A percentile compares a stretch with the other conserved stretches of the same genome.
These are phyloP conservation scores for Amiota mariae DNA, from an alignment of 2,888 invertebrate genomes.

Conservation along the genomic window DNA sequence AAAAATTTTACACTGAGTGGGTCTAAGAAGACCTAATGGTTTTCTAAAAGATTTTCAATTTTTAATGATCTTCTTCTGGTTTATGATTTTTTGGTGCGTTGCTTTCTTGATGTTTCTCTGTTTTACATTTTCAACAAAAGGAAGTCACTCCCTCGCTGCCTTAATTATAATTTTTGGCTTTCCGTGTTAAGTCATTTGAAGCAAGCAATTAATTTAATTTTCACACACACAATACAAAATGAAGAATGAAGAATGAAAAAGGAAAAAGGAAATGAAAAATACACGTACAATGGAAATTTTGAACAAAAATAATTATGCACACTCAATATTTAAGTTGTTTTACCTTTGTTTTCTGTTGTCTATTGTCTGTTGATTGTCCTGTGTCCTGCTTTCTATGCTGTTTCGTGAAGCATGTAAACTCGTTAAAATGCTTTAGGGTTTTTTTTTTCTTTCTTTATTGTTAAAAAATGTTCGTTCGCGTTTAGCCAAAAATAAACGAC, in stretches of 20 bases:
- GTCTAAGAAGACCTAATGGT: slow-evolving; percentile 29
- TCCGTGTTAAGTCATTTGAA: too few relatives aligned
- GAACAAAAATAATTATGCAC: too few relatives aligned
- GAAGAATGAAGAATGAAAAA: background rate
- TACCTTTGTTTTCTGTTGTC: background rate
- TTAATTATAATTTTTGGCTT: too few relatives aligned
- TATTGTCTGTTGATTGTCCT: too few relatives aligned
- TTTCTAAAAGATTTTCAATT: slow-evolving; percentile 55
- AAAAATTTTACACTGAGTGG: background rate
- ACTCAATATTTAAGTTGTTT: slow-evolving; percentile 25
- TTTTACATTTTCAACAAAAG: background rate
- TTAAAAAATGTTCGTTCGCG: background rate
- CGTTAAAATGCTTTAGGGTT: background rate
- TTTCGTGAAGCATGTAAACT: background rate
- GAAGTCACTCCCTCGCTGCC: too few relatives aligned
- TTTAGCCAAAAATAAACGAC: too few relatives aligned
- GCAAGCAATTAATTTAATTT: background rate
- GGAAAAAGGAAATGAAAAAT: too few relatives aligned
- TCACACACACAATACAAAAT: too few relatives aligned
- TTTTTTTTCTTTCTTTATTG: background rate
- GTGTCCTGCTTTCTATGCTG: too few relatives aligned
- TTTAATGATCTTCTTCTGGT: slow-evolving; percentile 42
- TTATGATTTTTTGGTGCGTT: slow-evolving; percentile 5
- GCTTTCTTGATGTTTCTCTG: background rate
- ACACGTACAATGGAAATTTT: too few relatives aligned